phyloP scores from a whole-genome alignment of 2,888 invertebrate species.

The Eupithecia centaureata region DNA sequence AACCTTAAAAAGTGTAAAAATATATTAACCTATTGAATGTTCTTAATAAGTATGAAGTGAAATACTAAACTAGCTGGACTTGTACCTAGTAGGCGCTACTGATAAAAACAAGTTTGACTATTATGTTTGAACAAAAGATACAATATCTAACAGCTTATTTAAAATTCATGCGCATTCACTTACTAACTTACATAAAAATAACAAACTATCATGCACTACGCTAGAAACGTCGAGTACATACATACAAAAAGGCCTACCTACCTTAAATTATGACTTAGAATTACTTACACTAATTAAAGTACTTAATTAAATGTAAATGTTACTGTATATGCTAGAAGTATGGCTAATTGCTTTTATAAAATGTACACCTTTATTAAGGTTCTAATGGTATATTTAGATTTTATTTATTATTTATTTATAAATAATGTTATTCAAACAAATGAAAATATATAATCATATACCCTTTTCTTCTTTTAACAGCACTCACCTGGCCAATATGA shows the following conservation, averaged over 20 bases:
- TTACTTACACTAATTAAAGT: not conserved
- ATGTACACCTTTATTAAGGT: no score
- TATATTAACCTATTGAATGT: not conserved
- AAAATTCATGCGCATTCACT: not conserved
- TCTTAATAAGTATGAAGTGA: not conserved
- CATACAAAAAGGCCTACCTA: not conserved
- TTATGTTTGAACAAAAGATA: not conserved
- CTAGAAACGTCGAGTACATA: not conserved
- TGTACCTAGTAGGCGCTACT: not conserved
- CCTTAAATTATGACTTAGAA: conserved; percentile 1
- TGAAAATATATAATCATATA: not conserved
- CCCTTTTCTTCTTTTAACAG: not conserved
- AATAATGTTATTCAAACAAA: no score
- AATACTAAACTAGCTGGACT: not conserved
- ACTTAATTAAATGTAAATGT: not conserved
- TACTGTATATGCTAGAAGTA: not conserved
- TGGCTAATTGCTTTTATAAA: not conserved
- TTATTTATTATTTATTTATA: no score
- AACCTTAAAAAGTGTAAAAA: conserved; percentile 2
- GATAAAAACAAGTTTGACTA: not conserved
- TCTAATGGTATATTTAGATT: no score
- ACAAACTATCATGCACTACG: not conserved
- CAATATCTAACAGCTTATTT: not conserved
- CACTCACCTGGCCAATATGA: not conserved
- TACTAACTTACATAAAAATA: not conserved